phyloP scores from a whole-genome alignment of 2,797 vertebrate species.

The Lagodon rhomboides region DNA sequence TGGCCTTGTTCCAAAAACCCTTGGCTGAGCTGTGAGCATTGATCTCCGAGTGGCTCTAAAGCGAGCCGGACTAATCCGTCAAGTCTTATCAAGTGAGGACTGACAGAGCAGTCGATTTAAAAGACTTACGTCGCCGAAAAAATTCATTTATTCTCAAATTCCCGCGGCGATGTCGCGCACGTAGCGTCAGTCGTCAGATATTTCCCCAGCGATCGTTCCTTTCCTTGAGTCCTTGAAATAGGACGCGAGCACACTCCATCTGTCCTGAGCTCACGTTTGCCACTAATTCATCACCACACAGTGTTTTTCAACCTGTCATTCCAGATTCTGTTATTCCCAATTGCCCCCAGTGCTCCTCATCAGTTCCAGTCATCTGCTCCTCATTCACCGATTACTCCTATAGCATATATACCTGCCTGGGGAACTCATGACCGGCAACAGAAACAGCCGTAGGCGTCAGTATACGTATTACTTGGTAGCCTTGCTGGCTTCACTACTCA shows the following conservation, averaged over 20 bases:
- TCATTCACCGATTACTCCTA: not conserved
- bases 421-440: not conserved
- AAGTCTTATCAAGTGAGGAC: not conserved
- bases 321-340: not conserved
- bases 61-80: constrained; percentile 14
- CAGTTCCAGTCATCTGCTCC: not conserved
- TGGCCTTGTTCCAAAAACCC: constrained; percentile 8
- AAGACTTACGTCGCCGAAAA: not conserved
- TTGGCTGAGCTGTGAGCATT: constrained; percentile 2
- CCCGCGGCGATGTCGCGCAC: not conserved
- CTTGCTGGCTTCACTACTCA: no score
- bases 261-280: not conserved
- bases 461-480: no score
- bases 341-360: not conserved
- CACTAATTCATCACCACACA: not conserved
- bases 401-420: not conserved
- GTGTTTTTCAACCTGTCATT: not conserved
- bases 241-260: not conserved
- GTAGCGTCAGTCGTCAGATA: constrained; percentile 8
- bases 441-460: no score
- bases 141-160: constrained; percentile 15
- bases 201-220: not conserved
- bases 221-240: constrained; percentile 8
- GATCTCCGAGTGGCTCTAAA: constrained; percentile 5
- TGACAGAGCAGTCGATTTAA: constrained; percentile 7